Base-by-base conservation (phyloP, 1,140 invertebrate species). In the Hylyphantes graminicola region DNA sequence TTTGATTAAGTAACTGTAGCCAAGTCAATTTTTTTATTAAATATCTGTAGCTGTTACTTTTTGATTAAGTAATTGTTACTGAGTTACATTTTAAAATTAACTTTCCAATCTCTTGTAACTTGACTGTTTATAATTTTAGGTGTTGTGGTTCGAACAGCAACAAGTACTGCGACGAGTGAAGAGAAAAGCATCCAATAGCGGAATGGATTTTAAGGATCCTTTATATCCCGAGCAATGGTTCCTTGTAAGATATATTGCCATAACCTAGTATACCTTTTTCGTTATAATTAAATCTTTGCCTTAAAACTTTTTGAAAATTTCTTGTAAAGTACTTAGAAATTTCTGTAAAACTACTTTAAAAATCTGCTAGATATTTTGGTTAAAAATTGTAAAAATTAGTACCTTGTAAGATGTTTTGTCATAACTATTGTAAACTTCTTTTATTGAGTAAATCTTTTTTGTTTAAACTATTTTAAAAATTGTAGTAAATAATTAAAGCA, bases 221-320 rank as follows among this genome's bases (percentile, higher is more conserved):
- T 70, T 88, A 12, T 87, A 85, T 79, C 72, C 81, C n/a, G 86
- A 88, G 51, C 87, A 88, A 95, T 97, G 96, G 96, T 97, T 97
- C 90, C 51, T 88, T 63, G 88, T 88, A 74, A 86, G 87, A 86
- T 73, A 19, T 55, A 53, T 19, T 15, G 13, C 13, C 21, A 9
- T 9, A 67, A 35, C 13, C 7, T 13, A 12, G 8, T 67, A 67
- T 35, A 19, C 35, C 13, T 19, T 67, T 13, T 35, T 35, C 8
- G 7, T 35, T n/a, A 35, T 35, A 11, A 17, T 17, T 67, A 67
- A 67, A 67, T 10, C 10, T 65, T 10, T 67, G 13, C 12, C 35
- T 13, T 19, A 5, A 67, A 21, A 35, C 0, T 7, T 19, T 10
- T 19, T 63, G 2, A 63, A n/a, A 13, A 11, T 65, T 65, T 65